These are phyloP conservation scores for Drosophila leonis DNA, from an alignment of 2,888 invertebrate genomes.

Conservation along the genomic window DNA sequence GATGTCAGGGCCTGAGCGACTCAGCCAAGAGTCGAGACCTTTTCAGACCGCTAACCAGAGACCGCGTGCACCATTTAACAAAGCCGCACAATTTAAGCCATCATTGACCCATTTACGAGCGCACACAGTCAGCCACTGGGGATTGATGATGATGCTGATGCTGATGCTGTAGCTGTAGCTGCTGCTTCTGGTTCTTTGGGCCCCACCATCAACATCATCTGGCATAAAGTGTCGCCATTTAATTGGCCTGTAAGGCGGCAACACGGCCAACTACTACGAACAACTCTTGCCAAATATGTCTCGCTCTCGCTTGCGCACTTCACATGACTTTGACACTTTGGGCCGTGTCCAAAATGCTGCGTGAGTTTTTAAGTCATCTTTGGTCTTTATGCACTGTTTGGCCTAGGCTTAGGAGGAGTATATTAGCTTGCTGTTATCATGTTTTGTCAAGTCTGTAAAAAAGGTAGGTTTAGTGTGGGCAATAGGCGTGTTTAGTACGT, in stretches of 20 bases:
- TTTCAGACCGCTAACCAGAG: conserved; percentile 35
- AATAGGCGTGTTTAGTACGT: no score
- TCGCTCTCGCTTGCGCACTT: conserved; percentile 29
- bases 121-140: conserved; percentile 56
- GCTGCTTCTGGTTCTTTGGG: conserved; percentile 7
- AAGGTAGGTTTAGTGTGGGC: neutral
- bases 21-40: conserved; percentile 11
- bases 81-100: conserved; percentile 79
- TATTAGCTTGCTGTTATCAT: neutral
- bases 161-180: conserved; percentile 4
- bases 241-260: conserved; percentile 66
- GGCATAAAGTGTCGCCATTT: conserved; percentile 75
- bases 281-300: conserved; percentile 69
- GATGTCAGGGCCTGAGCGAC: conserved; percentile 57
- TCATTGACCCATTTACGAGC: conserved; percentile 75
- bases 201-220: conserved; percentile 5
- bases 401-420: neutral
- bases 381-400: conserved; percentile 22
- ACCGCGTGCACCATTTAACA: conserved; percentile 61
- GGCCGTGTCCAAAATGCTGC: conserved; percentile 48
- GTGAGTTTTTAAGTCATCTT: conserved; percentile 58
- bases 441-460: neutral
- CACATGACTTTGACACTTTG: conserved; percentile 73
- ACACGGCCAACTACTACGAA: neutral
- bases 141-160: conserved; percentile 38